phyloP scores from a whole-genome alignment of 2,113 vertebrate genomes.

The Nyctibius bracteatus region DNA sequence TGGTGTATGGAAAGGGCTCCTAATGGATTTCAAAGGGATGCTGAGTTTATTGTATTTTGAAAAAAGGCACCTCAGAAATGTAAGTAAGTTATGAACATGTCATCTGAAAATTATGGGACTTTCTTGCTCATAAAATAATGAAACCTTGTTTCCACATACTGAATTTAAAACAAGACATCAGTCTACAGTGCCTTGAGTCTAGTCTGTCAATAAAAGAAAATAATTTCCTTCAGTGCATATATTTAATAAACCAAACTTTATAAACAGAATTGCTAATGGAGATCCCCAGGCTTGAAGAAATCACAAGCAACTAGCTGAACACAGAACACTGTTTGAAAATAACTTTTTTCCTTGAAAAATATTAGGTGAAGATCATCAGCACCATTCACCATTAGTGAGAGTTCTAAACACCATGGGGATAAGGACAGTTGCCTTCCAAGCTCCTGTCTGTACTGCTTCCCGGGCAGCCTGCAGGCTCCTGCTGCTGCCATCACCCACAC shows the following conservation, averaged over 20 bases:
- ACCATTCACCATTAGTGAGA: neutral
- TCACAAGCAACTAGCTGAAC: neutral
- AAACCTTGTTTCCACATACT: constrained; percentile 33
- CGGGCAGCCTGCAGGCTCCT: neutral
- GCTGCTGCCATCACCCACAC: neutral
- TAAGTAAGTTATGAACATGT: constrained; percentile 41
- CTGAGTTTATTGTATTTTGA: constrained; percentile 44
- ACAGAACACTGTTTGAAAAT: neutral
- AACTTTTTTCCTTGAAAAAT: neutral
- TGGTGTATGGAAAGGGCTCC: neutral
- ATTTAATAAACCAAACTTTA: constrained; percentile 62
- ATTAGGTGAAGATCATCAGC: neutral
- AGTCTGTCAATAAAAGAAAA: constrained; percentile 51
- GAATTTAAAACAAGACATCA: constrained; percentile 43
- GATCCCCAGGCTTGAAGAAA: neutral
- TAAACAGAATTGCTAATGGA: constrained; percentile 52
- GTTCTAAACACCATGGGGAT: neutral
- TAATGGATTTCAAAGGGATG: constrained; percentile 34
- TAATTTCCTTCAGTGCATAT: constrained; percentile 52
- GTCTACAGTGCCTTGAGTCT: constrained; percentile 15
- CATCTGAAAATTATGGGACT: constrained; percentile 33
- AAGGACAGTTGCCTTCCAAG: neutral
- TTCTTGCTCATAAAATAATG: constrained; percentile 60
- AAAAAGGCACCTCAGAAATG: constrained; percentile 40
- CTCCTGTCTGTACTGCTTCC: neutral